A percentile compares a stretch with the other conserved stretches of the same genome.
phyloP scores from a whole-genome alignment of 2,797 vertebrate species.

The Steatocranus sp. region DNA sequence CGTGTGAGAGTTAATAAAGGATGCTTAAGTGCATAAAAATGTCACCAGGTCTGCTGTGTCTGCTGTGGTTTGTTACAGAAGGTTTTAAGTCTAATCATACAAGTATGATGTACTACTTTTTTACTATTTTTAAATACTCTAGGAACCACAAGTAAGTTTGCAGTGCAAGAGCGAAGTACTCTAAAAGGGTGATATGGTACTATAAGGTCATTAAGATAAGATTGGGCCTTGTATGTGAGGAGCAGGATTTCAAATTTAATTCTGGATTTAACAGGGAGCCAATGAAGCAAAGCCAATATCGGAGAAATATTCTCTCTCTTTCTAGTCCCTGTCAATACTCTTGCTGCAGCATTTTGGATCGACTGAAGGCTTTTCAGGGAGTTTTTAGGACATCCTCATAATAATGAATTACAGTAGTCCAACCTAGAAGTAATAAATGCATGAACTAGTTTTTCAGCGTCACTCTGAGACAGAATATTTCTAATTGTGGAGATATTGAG shows the following conservation, averaged over 20 bases:
- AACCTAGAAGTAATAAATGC: not conserved
- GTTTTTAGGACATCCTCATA: not conserved
- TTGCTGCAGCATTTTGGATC: not conserved
- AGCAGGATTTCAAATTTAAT: not conserved
- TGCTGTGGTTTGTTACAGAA: not conserved
- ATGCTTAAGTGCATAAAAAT: not conserved
- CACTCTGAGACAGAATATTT: not conserved
- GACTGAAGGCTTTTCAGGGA: accelerated
- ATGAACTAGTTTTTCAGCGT: not conserved
- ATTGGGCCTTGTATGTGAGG: not conserved
- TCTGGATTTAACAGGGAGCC: not conserved
- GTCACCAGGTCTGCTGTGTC: not conserved
- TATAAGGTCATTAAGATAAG: not conserved
- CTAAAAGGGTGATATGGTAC: not conserved
- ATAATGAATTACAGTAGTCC: not conserved
- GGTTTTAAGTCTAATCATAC: not conserved
- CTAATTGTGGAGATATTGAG: not conserved
- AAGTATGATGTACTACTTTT: not conserved
- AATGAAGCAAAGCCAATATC: not conserved
- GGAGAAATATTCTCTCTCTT: not conserved
- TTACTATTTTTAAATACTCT: not conserved
- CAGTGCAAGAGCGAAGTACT: not conserved
- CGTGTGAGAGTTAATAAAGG: not conserved
- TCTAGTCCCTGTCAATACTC: accelerated
- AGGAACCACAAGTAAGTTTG: not conserved